These are phyloP conservation scores for Brenthis ino DNA, from an alignment of 2,888 invertebrate species.

Conservation along the genomic window DNA sequence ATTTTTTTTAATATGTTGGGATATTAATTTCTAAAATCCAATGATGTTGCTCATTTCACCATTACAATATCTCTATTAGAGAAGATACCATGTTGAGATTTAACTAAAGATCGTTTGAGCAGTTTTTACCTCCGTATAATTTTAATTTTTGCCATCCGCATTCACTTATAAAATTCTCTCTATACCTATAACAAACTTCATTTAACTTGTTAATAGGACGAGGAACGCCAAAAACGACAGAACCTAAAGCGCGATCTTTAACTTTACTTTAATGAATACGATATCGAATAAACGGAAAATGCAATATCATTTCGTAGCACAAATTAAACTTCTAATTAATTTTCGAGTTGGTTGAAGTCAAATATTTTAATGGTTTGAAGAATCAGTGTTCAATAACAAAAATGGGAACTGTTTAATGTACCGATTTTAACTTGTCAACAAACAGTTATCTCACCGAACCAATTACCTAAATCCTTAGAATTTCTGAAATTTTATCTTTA, in stretches of 20 bases:
- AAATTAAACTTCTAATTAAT: slow-evolving; percentile 13
- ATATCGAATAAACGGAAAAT: background rate
- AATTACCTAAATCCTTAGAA: too few species aligned
- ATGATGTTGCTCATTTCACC: too few species aligned
- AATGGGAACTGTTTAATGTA: background rate
- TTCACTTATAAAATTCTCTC: background rate
- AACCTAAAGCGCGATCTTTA: background rate
- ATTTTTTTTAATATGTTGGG: too few species aligned
- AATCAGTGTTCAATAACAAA: background rate
- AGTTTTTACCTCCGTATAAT: too few species aligned
- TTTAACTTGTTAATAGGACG: background rate
- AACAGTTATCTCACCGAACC: too few species aligned
- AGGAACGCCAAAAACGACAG: background rate
- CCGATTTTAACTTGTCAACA: too few species aligned
- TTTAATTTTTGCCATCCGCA: too few species aligned
- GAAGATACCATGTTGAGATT: too few species aligned
- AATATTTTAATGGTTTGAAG: background rate
- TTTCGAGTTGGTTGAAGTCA: slow-evolving; percentile 1
- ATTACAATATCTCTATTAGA: too few species aligned
- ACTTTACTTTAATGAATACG: background rate
- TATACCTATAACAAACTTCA: background rate
- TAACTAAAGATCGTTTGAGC: too few species aligned
- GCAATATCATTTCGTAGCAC: background rate
- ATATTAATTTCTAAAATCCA: too few species aligned
- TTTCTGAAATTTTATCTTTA: too few species aligned